Evolutionary conservation across 2,113 vertebrate genomes (phyloP).

Genomic region (Miniopterus natalensis): DNA sequence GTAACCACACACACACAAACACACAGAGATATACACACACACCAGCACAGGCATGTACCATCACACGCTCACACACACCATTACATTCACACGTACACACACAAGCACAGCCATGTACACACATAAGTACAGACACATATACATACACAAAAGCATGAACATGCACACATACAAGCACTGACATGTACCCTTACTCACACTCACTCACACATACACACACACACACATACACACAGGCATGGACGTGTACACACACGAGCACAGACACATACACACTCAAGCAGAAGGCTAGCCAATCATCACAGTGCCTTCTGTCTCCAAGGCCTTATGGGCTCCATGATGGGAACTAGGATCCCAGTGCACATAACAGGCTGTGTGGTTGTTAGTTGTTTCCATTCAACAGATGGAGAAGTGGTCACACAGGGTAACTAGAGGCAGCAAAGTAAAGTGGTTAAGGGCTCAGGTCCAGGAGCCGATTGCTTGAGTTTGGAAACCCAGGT

Average conservation of each 20-base stretch:
- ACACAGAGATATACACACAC: background rate
- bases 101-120: background rate
- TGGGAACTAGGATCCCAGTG: background rate
- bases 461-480: background rate
- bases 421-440: background rate
- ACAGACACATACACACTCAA: background rate
- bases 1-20: background rate
- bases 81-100: rapidly evolving
- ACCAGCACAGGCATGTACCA: background rate
- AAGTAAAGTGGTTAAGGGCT: background rate
- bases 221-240: background rate
- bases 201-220: background rate
- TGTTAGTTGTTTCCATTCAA: background rate
- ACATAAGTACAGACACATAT: background rate
- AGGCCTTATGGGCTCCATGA: background rate
- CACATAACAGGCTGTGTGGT: rapidly evolving
- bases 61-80: background rate
- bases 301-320: background rate
- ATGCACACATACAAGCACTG: background rate
- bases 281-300: too few relatives aligned
- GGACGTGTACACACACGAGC: background rate
- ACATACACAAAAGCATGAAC: background rate
- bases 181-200: background rate
- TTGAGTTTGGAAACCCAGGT: background rate
- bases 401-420: background rate